These are phyloP conservation scores for Lynx canadensis DNA, from an alignment of 2,113 vertebrate genomes.

Conservation along the genomic window DNA sequence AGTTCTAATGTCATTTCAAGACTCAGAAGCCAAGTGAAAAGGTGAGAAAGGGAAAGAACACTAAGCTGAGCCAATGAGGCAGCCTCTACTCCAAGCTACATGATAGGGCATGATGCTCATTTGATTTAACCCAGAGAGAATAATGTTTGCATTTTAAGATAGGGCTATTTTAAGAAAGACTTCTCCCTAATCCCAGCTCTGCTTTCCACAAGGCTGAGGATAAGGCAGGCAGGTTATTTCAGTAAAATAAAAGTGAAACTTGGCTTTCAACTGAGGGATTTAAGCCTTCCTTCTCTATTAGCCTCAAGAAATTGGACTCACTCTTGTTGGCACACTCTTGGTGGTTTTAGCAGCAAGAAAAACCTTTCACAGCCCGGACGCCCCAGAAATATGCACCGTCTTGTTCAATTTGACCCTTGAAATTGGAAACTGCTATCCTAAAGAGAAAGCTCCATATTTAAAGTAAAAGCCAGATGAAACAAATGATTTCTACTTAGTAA, in stretches of 20 bases:
- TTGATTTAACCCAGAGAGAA: slow-evolving; percentile 40
- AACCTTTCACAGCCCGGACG: not conserved
- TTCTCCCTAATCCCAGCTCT: not conserved
- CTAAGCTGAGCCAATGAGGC: not conserved
- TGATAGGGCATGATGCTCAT: not conserved
- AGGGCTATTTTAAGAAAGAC: not conserved
- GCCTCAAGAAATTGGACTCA: not conserved
- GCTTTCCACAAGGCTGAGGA: not conserved
- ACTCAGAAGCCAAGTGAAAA: slow-evolving; percentile 67
- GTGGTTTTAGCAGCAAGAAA: not conserved
- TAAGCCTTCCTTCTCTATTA: not conserved
- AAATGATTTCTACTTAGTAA: not conserved
- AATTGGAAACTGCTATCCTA: not conserved
- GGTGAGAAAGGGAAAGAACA: slow-evolving; percentile 67
- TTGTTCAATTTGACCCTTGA: not conserved
- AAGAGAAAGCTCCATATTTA: not conserved
- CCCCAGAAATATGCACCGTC: not conserved
- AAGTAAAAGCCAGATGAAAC: not conserved
- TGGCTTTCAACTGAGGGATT: not conserved
- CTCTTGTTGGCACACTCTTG: not conserved
- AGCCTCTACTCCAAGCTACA: not conserved
- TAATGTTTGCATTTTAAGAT: slow-evolving; percentile 24
- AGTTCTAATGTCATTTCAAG: slow-evolving; percentile 73
- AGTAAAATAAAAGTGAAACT: slow-evolving; percentile 2
- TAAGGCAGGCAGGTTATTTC: not conserved